Evolutionary conservation across 2,888 invertebrate species (phyloP).

Genomic region (Aleiodes alternator): DNA sequence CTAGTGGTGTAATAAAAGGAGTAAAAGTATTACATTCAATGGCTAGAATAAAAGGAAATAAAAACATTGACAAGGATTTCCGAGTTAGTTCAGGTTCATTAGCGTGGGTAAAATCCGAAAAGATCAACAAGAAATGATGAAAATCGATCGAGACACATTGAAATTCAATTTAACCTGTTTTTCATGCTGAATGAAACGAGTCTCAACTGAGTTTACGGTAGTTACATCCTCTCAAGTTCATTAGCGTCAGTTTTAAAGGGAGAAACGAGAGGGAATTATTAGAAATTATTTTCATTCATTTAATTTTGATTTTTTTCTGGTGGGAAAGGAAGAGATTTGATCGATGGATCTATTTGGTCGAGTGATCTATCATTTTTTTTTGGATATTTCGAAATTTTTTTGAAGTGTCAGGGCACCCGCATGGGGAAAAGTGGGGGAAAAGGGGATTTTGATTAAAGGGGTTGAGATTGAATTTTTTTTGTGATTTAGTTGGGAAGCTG

Average conservation of each 20-base stretch:
- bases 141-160: constrained; percentile 28
- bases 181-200: constrained; percentile 11
- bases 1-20: not conserved
- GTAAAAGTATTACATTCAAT: not conserved
- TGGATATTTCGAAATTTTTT: too few relatives aligned
- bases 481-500: too few relatives aligned
- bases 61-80: constrained; percentile 27
- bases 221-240: constrained; percentile 8
- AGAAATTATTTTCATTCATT: constrained; percentile 1
- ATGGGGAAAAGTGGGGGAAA: too few relatives aligned
- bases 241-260: constrained; percentile 4
- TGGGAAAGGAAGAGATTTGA: not conserved
- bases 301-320: not conserved
- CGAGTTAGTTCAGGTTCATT: constrained; percentile 31
- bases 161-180: constrained; percentile 32
- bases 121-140: constrained; percentile 31
- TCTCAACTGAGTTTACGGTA: constrained; percentile 2
- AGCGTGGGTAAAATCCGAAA: constrained; percentile 8
- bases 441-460: too few relatives aligned
- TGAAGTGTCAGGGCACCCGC: too few relatives aligned
- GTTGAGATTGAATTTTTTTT: too few relatives aligned
- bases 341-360: not conserved
- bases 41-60: not conserved
- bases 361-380: not conserved
- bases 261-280: not conserved